phyloP scores from a whole-genome alignment of 1,140 invertebrate species.

The Drosophila kepulauana region DNA sequence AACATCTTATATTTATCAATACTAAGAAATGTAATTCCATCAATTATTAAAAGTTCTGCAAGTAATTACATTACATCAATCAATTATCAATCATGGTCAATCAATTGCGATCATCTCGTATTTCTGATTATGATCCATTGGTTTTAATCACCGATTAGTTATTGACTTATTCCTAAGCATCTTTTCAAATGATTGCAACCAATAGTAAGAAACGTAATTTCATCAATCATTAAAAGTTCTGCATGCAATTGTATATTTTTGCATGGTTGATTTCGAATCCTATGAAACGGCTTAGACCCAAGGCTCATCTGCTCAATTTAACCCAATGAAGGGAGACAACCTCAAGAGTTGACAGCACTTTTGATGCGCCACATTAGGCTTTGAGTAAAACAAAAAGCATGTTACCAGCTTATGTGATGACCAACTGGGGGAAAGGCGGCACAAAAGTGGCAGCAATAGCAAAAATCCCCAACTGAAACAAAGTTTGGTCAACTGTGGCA shows the following conservation, averaged over 20 bases:
- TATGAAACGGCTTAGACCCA: constrained; percentile 17
- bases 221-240: constrained; percentile 40
- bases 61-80: constrained; percentile 8
- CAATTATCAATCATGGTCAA: too few species aligned
- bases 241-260: constrained; percentile 18
- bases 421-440: constrained; percentile 24
- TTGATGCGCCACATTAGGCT: constrained; percentile 53
- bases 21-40: constrained; percentile 11
- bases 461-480: constrained; percentile 5
- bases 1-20: not conserved
- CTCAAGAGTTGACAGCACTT: constrained; percentile 51
- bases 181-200: not conserved
- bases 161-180: not conserved
- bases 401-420: constrained; percentile 49
- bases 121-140: not conserved
- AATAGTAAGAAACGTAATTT: constrained; percentile 4
- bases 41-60: constrained; percentile 32
- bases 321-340: constrained; percentile 11
- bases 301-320: constrained; percentile 44
- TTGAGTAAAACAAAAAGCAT: constrained; percentile 63
- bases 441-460: constrained; percentile 8
- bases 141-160: not conserved
- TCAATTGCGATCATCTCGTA: too few species aligned
- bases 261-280: constrained; percentile 34
- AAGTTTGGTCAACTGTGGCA: constrained; percentile 25